Evolutionary conservation across 35 echinoderm and acorn worm species (phyloP), one percentile per base, ranked within the genome.

Genomic region (Apostichopus japonicus): DNA sequence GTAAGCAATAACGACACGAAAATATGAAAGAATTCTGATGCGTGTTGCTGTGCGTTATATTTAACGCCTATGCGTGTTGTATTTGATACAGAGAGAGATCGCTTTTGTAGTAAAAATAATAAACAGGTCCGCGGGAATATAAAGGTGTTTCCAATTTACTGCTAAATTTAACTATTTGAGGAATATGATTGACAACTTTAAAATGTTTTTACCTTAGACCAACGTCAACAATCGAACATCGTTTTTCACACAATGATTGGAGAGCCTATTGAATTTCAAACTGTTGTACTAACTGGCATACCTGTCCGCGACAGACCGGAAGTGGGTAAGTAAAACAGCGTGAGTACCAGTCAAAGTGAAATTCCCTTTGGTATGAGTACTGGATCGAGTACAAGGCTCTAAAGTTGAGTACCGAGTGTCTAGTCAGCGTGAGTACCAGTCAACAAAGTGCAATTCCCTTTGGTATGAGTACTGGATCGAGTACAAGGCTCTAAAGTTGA

Each of bases 41-140:
- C 78, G 78, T 80, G 78, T 80, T 19, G 19, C 23, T 80, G 5
- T 51, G 78, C 78, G 78, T 51, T 24, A 80, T 54, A 80, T 80
- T 15, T 80, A 44, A 80, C 78, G 24, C 78, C 78, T 9, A 80
- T 6, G 24, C 78, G 78, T 80, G 78, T 80, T 44, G 78, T 80
- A 80, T 80, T 80, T 80, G 78, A 17, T 80, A 80, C 78, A 80
- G 24, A 10, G 78, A 80, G 19, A 80, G 24, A 80, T 80, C 23
- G 24, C 78, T 9, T 17, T 17, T 61, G 23, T 10, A 44, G 78
- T 80, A 80, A 27, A 80, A 80, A 80, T 80, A 80, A 80, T 80
- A 80, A 80, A 80, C 78, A 80, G 78, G 78, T 80, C 78, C 78
- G 23, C 78, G 78, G 78, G 78, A 80, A 80, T 80, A 80, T 80